These are phyloP conservation scores for Acronicta aceris DNA, from an alignment of 2,888 invertebrate genomes.

Conservation along the genomic window DNA sequence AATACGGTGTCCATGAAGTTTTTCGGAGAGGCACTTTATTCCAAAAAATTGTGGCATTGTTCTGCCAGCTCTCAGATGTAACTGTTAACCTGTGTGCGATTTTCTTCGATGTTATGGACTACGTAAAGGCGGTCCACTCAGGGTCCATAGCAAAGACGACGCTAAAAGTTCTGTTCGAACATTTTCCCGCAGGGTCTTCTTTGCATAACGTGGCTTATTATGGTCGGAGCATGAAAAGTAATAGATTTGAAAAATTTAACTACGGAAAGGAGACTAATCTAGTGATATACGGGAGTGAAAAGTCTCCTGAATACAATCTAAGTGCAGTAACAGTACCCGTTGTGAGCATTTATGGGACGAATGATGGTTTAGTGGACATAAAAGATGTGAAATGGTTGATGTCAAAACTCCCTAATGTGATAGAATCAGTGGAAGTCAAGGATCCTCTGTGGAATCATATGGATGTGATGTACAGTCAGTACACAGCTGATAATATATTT, in stretches of 20 bases:
- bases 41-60: constrained; percentile 69
- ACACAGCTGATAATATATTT: constrained; percentile 45
- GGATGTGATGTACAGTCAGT: constrained; percentile 68
- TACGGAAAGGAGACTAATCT: constrained; percentile 71
- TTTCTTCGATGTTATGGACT: constrained; percentile 61
- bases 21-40: constrained; percentile 67
- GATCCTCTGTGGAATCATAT: constrained; percentile 78
- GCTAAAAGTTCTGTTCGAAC: constrained; percentile 63
- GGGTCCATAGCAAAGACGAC: constrained; percentile 72
- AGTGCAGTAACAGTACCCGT: constrained; percentile 69
- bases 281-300: constrained; percentile 64
- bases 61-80: constrained; percentile 65
- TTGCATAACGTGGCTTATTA: constrained; percentile 71
- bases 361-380: constrained; percentile 90
- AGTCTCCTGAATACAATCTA: constrained; percentile 71
- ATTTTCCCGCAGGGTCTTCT: constrained; percentile 67
- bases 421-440: constrained; percentile 87
- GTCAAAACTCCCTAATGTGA: constrained; percentile 86
- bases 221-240: constrained; percentile 68
- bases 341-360: constrained; percentile 72
- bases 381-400: constrained; percentile 88
- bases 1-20: constrained; percentile 65
- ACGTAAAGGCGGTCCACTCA: constrained; percentile 61
- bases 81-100: constrained; percentile 64
- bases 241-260: constrained; percentile 73